Conservation (phyloP, 2,888 invertebrate genomes). For the Psococerastis gibbosa region DNA sequence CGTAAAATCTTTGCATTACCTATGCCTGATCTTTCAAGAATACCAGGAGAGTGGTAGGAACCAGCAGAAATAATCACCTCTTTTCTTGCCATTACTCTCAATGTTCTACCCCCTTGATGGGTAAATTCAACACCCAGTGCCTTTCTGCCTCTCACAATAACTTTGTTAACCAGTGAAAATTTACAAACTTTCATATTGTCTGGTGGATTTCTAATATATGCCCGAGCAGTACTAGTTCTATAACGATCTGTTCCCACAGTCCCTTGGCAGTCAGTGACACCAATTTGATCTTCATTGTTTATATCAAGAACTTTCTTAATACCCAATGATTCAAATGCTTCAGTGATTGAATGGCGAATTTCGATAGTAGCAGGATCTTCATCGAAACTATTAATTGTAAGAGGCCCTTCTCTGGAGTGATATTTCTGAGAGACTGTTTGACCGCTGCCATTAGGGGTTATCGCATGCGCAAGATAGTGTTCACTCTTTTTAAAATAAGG, state of each 20-base stretch:
- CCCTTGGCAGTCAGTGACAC: constrained; percentile 16
- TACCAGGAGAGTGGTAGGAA: constrained; percentile 59
- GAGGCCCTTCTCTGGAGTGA: background rate
- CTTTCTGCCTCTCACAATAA: constrained; percentile 20
- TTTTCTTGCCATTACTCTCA: constrained; percentile 34
- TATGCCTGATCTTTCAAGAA: constrained; percentile 60
- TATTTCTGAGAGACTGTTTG: background rate
- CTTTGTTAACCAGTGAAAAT: constrained; percentile 20
- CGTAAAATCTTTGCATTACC: constrained; percentile 38
- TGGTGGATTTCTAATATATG: constrained; percentile 32
- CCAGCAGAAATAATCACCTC: constrained; percentile 60
- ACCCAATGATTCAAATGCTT: constrained; percentile 16
- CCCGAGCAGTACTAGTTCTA: constrained; percentile 36
- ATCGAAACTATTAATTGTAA: background rate
- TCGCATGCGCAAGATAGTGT: background rate
- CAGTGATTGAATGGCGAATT: constrained; percentile 14
- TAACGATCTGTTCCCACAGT: constrained; percentile 13
- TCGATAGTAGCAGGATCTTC: background rate
- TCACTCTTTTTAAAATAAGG: constrained; percentile 19
- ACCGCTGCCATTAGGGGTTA: background rate
- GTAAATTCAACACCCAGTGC: constrained; percentile 38
- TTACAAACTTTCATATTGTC: constrained; percentile 20
- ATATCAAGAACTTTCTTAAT: constrained; percentile 17
- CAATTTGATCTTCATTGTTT: constrained; percentile 17
- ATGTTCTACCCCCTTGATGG: constrained; percentile 28